These are phyloP conservation scores for Syngnathoides biaculeatus DNA, from an alignment of 2,113 vertebrate genomes.

Conservation along the genomic window DNA sequence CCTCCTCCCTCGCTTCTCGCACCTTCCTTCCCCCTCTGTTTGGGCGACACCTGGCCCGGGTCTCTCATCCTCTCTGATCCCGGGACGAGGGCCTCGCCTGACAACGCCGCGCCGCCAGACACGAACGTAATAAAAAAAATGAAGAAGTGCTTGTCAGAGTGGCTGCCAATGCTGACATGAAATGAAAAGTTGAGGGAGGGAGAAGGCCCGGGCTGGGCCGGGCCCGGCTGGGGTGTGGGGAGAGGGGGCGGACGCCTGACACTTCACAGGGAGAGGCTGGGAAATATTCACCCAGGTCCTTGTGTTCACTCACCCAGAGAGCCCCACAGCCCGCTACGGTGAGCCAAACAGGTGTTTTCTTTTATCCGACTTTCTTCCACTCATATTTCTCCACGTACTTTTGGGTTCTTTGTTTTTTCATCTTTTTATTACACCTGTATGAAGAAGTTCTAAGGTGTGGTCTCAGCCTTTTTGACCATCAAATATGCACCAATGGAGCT, in stretches of 20 bases:
- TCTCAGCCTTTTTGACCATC: slow-evolving; percentile 23
- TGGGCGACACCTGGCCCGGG: slow-evolving; percentile 96
- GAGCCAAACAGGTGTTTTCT: slow-evolving; percentile 86
- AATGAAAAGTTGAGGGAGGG: slow-evolving; percentile 69
- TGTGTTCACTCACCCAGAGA: slow-evolving; percentile 73
- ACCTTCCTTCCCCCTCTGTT: slow-evolving; percentile 66
- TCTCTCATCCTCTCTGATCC: slow-evolving; percentile 70
- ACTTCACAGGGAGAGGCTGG: slow-evolving; percentile 74
- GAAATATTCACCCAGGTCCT: slow-evolving; percentile 70
- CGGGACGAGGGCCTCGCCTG: slow-evolving; percentile 90
- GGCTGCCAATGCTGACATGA: slow-evolving; percentile 85
- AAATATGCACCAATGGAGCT: not conserved
- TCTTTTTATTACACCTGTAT: slow-evolving; percentile 40
- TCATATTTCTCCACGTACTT: slow-evolving; percentile 65
- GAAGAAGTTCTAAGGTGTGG: slow-evolving; percentile 57
- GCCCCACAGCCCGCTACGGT: slow-evolving; percentile 54
- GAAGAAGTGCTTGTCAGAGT: slow-evolving; percentile 94
- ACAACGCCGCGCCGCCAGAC: slow-evolving; percentile 86
- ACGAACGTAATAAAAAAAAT: slow-evolving; percentile 98
- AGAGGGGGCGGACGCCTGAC: slow-evolving; percentile 63
- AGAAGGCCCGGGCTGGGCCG: slow-evolving; percentile 61
- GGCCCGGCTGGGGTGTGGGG: slow-evolving; percentile 68
- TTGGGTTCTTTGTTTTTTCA: slow-evolving; percentile 57
- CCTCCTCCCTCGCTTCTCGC: slow-evolving; percentile 38
- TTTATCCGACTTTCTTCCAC: slow-evolving; percentile 59